Evolutionary conservation across 2,888 invertebrate genomes (phyloP).

Genomic region (Melanotus villosus): DNA sequence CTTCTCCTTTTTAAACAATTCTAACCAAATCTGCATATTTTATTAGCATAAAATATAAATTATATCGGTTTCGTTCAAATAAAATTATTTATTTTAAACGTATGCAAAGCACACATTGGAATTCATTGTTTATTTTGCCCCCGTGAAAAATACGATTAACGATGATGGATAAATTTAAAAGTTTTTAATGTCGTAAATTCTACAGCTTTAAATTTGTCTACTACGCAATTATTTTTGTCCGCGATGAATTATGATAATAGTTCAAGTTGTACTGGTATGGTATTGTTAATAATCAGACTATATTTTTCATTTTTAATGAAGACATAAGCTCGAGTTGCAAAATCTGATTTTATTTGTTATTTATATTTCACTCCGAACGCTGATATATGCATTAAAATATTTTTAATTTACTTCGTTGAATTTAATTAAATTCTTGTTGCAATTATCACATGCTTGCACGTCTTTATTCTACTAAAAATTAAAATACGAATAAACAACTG

Average conservation of each 20-base stretch:
- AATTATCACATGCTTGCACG: no score
- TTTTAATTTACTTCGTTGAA: no score
- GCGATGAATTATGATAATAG: slow-evolving; percentile 40
- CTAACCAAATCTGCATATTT: no score
- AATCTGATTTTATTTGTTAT: neutral
- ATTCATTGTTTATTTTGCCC: slow-evolving; percentile 19
- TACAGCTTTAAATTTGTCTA: slow-evolving; percentile 30
- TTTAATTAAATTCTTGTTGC: no score
- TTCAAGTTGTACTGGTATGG: slow-evolving; percentile 25
- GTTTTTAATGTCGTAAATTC: slow-evolving; percentile 21
- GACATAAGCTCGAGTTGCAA: slow-evolving; percentile 15
- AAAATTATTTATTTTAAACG: neutral
- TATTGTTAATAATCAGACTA: slow-evolving; percentile 38
- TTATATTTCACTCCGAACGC: neutral
- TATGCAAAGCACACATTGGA: neutral
- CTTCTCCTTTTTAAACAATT: no score
- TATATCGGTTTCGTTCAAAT: neutral
- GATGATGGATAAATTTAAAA: slow-evolving; percentile 10
- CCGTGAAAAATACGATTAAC: slow-evolving; percentile 4
- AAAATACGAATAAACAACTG: no score
- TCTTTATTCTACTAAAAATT: no score
- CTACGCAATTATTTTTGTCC: slow-evolving; percentile 31
- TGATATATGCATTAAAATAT: neutral
- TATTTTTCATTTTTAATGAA: slow-evolving; percentile 46
- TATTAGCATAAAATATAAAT: no score